Evolutionary conservation across 2,797 vertebrate species (phyloP).

Genomic region (Lycodopsis pacificus): DNA sequence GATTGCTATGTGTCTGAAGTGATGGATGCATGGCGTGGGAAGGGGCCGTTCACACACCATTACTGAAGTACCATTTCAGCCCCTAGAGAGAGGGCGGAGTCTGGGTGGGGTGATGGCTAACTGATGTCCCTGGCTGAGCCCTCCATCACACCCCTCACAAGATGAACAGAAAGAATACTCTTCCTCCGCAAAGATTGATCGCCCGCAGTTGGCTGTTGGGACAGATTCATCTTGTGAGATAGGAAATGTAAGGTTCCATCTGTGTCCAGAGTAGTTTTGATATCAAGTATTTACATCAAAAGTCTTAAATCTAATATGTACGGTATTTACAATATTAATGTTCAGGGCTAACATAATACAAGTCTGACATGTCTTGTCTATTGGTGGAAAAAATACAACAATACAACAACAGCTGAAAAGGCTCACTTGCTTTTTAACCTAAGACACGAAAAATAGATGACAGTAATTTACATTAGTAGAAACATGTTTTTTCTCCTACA

Average conservation of each 20-base stretch:
- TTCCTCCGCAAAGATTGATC: constrained; percentile 73
- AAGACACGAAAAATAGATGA: background rate
- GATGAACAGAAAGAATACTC: constrained; percentile 74
- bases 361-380: background rate
- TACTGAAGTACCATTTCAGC: constrained; percentile 66
- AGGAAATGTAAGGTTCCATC: constrained; percentile 45
- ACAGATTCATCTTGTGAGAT: constrained; percentile 75
- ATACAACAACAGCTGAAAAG: background rate
- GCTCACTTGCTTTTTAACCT: background rate
- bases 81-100: constrained; percentile 57
- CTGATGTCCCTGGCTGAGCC: constrained; percentile 70
- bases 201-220: constrained; percentile 62
- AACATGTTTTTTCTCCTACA: no score
- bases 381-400: background rate
- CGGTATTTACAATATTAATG: background rate
- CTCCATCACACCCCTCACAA: constrained; percentile 75
- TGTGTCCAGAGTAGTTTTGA: constrained; percentile 21
- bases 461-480: background rate
- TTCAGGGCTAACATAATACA: constrained; percentile 2
- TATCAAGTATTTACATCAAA: constrained; percentile 15
- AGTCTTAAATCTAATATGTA: background rate
- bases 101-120: constrained; percentile 55
- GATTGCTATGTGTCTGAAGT: constrained; percentile 50
- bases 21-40: constrained; percentile 55
- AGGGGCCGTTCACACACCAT: constrained; percentile 48